These are phyloP conservation scores for Denticeps clupeoides DNA, from an alignment of 2,797 vertebrate genomes.

Conservation along the genomic window DNA sequence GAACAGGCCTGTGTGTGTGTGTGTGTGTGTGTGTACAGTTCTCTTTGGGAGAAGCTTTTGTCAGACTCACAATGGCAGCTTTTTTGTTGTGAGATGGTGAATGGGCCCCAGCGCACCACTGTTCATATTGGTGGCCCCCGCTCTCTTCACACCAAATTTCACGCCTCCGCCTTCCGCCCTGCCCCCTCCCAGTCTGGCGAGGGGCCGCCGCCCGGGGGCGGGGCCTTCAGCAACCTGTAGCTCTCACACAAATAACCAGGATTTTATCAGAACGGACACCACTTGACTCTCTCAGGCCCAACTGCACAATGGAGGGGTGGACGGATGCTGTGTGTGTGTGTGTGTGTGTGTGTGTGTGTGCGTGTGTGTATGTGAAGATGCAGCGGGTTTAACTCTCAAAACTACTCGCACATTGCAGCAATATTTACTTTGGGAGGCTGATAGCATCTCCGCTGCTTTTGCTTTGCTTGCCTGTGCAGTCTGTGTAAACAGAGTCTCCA, in stretches of 20 bases:
- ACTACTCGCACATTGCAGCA: neutral
- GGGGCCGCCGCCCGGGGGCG: no score
- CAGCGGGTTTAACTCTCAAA: no score
- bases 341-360: no score
- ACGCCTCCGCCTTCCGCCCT: neutral
- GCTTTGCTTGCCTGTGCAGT: neutral
- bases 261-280: neutral
- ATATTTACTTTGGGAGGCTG: neutral
- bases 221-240: neutral
- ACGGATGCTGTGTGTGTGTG: no score
- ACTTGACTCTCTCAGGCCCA: neutral
- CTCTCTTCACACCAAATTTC: neutral
- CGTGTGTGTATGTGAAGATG: no score
- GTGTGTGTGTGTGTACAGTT: no score
- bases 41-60: no score
- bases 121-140: neutral
- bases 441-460: neutral
- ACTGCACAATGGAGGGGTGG: neutral
- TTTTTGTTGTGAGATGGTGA: neutral
- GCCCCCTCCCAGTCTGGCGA: neutral
- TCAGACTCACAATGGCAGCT: no score
- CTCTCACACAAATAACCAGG: slow-evolving; percentile 6
- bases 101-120: neutral
- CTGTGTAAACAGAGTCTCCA: neutral
- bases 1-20: no score